Evolutionary conservation across 2,797 vertebrate genomes (phyloP), one percentile per base, ranked within the genome.

Genomic region (Tolypeutes matacus): DNA sequence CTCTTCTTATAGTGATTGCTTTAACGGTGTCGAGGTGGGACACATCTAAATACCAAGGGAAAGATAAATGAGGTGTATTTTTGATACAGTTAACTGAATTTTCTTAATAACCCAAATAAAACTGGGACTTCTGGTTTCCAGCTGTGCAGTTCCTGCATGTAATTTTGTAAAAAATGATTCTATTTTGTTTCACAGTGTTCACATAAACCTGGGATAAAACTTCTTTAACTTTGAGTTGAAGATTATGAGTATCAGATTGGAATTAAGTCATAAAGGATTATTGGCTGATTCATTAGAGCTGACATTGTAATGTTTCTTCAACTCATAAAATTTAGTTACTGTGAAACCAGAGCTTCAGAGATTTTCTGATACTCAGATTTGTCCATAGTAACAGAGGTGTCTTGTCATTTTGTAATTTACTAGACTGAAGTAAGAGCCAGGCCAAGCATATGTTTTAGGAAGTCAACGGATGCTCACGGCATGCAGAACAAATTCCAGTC

Each of bases 1-100:
- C 72, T 77, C 75, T 15, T 64, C 69, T 92, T 92, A 42, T 53
- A 90, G 83, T 96, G 92, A 93, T 53, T 49, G 91, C 51, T 84
- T 93, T 64, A 11, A 12, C 51, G 75, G 36, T 73, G 77, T 36
- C 29, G 73, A 58, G 58, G 25, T 80, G 75, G 29, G 78, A 62
- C 42, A 80, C 34, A 31, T 95, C 70, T 94, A 81, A 92, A 81
- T 95, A 88, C 87, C 76, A 72, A 86, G 78, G 67, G 82, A 65
- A 96, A 95, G 92, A 96, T 93, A 96, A 97, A 96, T 86, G 90
- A 96, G 70, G 85, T 94, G 77, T 94, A 97, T 95, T 91, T 96
- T 97, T 75, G 89, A 84, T 96, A 95, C 83, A 29, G 36, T 89
- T 95, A 97, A 96, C 89, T 95, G 91, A 96, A 84, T 94, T 94